A percentile compares a stretch with the other conserved stretches of the same genome.
These are phyloP conservation scores for Trichomalopsis sarcophagae DNA, from an alignment of 1,140 invertebrate genomes.

Conservation along the genomic window DNA sequence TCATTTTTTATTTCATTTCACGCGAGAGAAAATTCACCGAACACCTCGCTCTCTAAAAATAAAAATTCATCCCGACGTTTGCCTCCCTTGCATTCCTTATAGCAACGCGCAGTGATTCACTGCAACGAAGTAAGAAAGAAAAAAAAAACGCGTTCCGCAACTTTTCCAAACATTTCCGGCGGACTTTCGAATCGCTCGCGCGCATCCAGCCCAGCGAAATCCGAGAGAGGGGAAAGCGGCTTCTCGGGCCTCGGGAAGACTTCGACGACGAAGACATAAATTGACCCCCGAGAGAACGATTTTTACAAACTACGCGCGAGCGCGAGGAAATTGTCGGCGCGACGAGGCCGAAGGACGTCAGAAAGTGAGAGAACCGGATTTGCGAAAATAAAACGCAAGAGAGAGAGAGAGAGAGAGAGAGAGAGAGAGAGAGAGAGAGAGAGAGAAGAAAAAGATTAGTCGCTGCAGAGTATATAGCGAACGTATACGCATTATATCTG, in stretches of 20 bases:
- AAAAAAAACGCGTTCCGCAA: neutral
- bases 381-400: conserved; percentile 7
- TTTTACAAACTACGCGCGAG: neutral
- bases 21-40: no score
- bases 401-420: conserved; percentile 20
- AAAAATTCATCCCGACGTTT: neutral
- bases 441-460: conserved; percentile 5
- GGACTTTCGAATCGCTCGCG: neutral
- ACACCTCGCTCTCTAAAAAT: no score
- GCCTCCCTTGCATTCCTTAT: neutral
- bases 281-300: neutral
- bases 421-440: conserved; percentile 13
- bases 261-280: neutral
- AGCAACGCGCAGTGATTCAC: neutral
- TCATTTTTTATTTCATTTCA: no score
- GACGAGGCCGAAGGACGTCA: neutral
- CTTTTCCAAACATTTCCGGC: neutral
- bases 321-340: conserved; percentile 3
- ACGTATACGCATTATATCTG: neutral
- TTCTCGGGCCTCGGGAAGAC: neutral
- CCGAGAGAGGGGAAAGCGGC: neutral
- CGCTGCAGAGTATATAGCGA: neutral
- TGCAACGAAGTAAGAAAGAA: neutral
- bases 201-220: neutral
- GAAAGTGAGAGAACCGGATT: conserved; percentile 36